A percentile compares a stretch with the other conserved stretches of the same genome.
phyloP scores from a whole-genome alignment of 2,888 invertebrate species.

The Ceraclea dissimilis region DNA sequence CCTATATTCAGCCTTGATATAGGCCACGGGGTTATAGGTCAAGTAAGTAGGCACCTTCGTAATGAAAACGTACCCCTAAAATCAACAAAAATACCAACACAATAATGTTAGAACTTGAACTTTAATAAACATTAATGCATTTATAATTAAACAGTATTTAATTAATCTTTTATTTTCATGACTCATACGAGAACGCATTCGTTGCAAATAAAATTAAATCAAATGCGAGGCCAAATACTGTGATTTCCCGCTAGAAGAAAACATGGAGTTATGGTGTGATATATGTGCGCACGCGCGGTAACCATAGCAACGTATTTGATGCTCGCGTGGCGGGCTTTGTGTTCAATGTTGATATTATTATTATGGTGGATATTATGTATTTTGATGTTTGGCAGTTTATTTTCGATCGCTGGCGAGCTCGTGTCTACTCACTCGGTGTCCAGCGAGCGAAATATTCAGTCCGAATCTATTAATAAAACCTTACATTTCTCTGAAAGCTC shows the following conservation, averaged over 20 bases:
- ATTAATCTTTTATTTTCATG: not conserved
- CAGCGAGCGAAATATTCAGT: not conserved
- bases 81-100: too few relatives aligned
- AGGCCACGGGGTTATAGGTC: not conserved
- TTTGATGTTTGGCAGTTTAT: slow-evolving; percentile 2
- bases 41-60: not conserved
- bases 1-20: not conserved
- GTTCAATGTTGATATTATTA: not conserved
- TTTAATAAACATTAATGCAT: not conserved
- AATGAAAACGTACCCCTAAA: too few relatives aligned
- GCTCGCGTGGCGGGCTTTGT: slow-evolving; percentile 5
- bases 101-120: too few relatives aligned
- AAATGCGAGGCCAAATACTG: not conserved
- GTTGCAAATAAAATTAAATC: too few relatives aligned
- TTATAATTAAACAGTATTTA: not conserved
- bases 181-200: too few relatives aligned
- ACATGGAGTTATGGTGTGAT: not conserved
- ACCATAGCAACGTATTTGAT: slow-evolving; percentile 13
- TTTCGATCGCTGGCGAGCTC: not conserved
- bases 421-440: not conserved
- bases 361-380: not conserved
- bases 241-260: not conserved
- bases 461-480: not conserved
- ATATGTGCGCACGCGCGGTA: slow-evolving; percentile 15
- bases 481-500: not conserved